Conservation (phyloP, 2,888 invertebrate genomes). For the Spodoptera littoralis region DNA sequence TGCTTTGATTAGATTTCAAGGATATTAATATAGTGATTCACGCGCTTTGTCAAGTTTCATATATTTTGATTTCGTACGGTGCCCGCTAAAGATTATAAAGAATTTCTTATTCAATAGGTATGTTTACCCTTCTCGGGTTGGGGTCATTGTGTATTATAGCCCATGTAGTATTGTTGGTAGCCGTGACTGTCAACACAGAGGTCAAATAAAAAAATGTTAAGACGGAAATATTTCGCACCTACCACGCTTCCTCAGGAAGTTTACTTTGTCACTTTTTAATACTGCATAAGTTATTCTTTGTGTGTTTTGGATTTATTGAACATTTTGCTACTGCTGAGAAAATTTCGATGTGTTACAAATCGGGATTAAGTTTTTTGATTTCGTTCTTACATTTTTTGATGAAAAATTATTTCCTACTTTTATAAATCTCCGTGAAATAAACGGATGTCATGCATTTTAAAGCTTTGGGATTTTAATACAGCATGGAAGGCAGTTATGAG, state of each 20-base stretch:
- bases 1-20: slow-evolving; percentile 88
- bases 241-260: slow-evolving; percentile 78
- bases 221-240: slow-evolving; percentile 80
- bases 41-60: slow-evolving; percentile 83
- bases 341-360: slow-evolving; percentile 51
- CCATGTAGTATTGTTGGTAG: slow-evolving; percentile 75
- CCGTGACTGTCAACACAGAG: slow-evolving; percentile 82
- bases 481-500: too few relatives aligned
- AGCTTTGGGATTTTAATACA: not conserved
- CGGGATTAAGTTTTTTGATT: slow-evolving; percentile 41
- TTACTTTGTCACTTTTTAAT: slow-evolving; percentile 71
- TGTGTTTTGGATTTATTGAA: slow-evolving; percentile 37
- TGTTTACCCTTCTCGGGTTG: slow-evolving; percentile 84
- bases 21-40: slow-evolving; percentile 87
- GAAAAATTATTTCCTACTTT: slow-evolving; percentile 44
- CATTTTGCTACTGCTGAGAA: slow-evolving; percentile 48
- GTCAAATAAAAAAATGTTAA: slow-evolving; percentile 75
- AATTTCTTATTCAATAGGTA: slow-evolving; percentile 73
- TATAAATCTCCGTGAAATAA: slow-evolving; percentile 22
- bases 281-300: slow-evolving; percentile 39
- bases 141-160: slow-evolving; percentile 76
- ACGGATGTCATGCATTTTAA: slow-evolving; percentile 28
- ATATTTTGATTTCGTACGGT: slow-evolving; percentile 85
- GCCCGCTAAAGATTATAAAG: slow-evolving; percentile 71
- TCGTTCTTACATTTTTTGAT: slow-evolving; percentile 3